Base-by-base conservation (phyloP, 2,113 vertebrate genomes). In the Phainopepla nitens region DNA sequence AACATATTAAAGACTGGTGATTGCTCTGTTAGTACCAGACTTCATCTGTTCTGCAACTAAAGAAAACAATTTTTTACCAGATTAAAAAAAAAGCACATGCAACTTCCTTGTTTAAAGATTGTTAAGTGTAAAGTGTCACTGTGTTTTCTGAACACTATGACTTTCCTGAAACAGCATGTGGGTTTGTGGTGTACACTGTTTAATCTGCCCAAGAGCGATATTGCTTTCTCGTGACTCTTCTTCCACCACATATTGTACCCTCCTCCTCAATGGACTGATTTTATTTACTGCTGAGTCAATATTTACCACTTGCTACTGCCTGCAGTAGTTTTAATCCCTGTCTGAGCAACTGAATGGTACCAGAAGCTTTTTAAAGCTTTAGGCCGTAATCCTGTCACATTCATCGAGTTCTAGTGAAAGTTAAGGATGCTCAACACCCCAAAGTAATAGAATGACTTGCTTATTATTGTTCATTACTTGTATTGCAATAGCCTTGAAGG, bases 221-320 rank as follows among this genome's bases (percentile, higher is more conserved):
- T 65, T 85, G 72, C 66, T 87, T 85, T 82, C 87, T 87, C 18
- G 6, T 97, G 95, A 89, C 77, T 79, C 70, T 90, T 87, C 54
- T 58, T 82, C 65, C 45, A 91, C 23, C 65, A 72, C 65, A 35
- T 75, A 56, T 20, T 72, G 61, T 92, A 89, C 45, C 8, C 41
- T 71, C 53, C 36, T 91, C 49, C 81, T 93, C 89, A 89, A 24
- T 65, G 61, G 65, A 71, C 73, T 71, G 53, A 84, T 91, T 95
- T 95, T 89, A 85, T 97, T 91, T 95, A 91, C 81, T 94, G 96
- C 91, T 96, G 94, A 97, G 83, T 96, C 94, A 95, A 84, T 95
- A 94, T 95, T 95, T 96, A 96, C 84, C 78, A 72, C 89, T 91
- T 61, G 87, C 73, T 94, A 69, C n/a, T 82, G 81, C 69, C 84